Evolutionary conservation across 2,113 vertebrate genomes (phyloP).

Genomic region (Mormoops blainvillei): DNA sequence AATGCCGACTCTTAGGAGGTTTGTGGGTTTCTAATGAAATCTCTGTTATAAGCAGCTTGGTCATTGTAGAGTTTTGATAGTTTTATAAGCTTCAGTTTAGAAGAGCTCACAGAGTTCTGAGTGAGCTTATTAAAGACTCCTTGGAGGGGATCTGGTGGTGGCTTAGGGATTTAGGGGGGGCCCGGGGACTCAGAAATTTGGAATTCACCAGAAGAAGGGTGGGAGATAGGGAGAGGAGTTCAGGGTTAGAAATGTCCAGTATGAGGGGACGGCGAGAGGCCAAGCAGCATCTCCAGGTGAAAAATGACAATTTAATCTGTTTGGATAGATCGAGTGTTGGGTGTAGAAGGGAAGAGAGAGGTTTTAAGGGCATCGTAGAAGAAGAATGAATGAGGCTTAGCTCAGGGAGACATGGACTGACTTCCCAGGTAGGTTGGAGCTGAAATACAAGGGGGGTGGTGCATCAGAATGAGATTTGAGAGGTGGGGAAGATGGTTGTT

Average conservation of each 20-base stretch:
- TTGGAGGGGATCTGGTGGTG: neutral
- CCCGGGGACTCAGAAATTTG: neutral
- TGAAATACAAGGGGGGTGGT: neutral
- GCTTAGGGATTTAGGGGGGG: neutral
- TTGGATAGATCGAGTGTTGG: neutral
- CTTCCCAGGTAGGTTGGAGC: neutral
- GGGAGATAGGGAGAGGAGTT: neutral
- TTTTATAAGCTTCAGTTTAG: neutral
- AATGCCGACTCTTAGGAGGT: slow-evolving; percentile 48
- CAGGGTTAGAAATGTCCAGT: neutral
- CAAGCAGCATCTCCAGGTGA: rapidly evolving
- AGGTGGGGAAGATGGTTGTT: neutral
- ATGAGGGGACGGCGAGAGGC: neutral
- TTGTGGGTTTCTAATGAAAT: neutral
- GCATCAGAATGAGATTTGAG: too few relatives aligned
- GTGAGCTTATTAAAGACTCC: neutral
- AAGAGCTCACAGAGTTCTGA: neutral
- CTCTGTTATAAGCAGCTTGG: neutral
- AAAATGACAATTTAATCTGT: neutral
- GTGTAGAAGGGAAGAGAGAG: neutral
- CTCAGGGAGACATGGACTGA: neutral
- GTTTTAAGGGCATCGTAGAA: neutral
- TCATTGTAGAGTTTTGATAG: neutral
- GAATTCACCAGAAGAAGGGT: neutral
- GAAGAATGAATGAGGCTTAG: neutral